Conservation (phyloP, 2,113 vertebrate genomes). For the Vidua chalybeata region DNA sequence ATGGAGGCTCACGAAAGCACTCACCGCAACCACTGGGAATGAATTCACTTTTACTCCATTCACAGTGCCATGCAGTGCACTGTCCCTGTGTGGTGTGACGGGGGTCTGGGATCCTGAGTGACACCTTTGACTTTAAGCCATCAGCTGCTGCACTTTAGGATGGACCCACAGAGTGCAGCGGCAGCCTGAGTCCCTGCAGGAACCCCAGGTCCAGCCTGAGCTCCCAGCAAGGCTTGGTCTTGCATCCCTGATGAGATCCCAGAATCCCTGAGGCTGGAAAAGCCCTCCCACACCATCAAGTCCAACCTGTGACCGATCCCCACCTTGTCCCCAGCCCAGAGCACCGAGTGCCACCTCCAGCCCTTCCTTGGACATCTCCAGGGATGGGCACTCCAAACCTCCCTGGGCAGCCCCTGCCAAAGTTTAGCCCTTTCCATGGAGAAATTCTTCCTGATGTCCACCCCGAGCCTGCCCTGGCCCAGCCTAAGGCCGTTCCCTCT, state of each 20-base stretch:
- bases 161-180: background rate
- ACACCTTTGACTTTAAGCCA: background rate
- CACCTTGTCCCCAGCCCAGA: background rate
- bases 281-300: background rate
- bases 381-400: background rate
- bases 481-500: background rate
- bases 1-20: background rate
- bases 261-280: background rate
- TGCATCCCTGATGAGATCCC: fast-evolving
- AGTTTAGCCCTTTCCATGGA: background rate
- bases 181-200: background rate
- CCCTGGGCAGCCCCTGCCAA: background rate
- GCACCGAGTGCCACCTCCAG: background rate
- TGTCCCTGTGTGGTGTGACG: background rate
- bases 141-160: background rate
- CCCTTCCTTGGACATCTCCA: background rate
- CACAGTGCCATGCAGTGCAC: background rate
- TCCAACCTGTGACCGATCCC: fast-evolving
- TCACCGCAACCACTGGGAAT: background rate
- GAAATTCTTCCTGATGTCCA: fast-evolving
- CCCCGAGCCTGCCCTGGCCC: fast-evolving
- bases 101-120: background rate
- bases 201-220: background rate
- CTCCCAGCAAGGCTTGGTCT: background rate
- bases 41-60: background rate